These are phyloP conservation scores for Acipenser transmontanus DNA, from an alignment of 2,797 vertebrate genomes.

Conservation along the genomic window DNA sequence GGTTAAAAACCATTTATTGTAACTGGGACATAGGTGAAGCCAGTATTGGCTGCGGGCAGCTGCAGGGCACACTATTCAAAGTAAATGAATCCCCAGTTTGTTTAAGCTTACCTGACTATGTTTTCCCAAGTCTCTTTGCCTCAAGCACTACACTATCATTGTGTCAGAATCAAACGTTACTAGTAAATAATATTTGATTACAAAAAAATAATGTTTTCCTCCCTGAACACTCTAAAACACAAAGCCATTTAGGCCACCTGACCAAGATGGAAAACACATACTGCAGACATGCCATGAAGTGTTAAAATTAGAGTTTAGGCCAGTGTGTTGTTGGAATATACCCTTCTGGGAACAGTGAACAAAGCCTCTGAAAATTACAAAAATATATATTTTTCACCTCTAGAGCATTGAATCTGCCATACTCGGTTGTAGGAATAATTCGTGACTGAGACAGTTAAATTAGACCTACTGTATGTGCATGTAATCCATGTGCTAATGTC, in stretches of 20 bases:
- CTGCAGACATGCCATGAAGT: background rate
- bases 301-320: background rate
- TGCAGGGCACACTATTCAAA: too few species aligned
- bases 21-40: too few species aligned
- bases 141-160: background rate
- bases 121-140: too few species aligned
- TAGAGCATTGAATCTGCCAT: background rate
- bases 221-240: background rate
- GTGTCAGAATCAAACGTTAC: background rate
- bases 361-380: background rate
- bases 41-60: too few species aligned
- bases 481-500: conserved; percentile 10
- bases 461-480: background rate
- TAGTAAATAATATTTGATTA: background rate
- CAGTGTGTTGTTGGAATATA: background rate
- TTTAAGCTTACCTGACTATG: too few species aligned
- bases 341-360: background rate
- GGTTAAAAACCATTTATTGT: too few species aligned
- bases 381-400: too few species aligned
- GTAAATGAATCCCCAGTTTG: too few species aligned
- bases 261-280: conserved; percentile 4
- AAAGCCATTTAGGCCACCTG: conserved; percentile 1
- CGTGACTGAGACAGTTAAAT: conserved; percentile 4
- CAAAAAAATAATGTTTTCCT: background rate
- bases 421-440: background rate